Evolutionary conservation across 2,888 invertebrate genomes (phyloP).

Genomic region (Cephus rjabovi): DNA sequence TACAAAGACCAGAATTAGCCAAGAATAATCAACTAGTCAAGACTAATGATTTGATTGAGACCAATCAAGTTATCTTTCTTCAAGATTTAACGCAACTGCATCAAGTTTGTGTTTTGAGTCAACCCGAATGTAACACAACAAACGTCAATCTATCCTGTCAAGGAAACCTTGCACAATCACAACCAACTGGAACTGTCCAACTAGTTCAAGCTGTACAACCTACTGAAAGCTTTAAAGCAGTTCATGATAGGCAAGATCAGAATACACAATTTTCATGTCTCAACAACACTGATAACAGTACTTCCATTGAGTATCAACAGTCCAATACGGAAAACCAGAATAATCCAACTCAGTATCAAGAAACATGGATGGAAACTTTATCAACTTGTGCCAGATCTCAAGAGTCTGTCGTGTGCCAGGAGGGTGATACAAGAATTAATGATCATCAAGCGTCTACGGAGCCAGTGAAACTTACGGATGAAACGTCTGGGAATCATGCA

Average conservation of each 20-base stretch:
- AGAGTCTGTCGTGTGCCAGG: neutral
- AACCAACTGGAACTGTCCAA: neutral
- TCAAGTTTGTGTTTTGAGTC: slow-evolving; percentile 12
- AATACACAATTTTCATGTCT: neutral
- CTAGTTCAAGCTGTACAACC: neutral
- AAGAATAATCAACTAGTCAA: neutral
- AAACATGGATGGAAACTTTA: neutral
- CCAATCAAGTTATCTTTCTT: slow-evolving; percentile 27
- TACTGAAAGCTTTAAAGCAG: neutral
- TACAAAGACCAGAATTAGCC: neutral
- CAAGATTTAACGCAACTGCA: slow-evolving; percentile 27
- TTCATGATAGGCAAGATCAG: neutral
- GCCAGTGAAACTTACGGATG: slow-evolving; percentile 7
- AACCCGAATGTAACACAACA: neutral
- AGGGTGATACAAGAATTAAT: neutral
- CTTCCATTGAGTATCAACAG: neutral
- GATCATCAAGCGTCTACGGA: slow-evolving; percentile 6
- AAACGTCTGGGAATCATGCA: neutral
- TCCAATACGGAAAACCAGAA: neutral
- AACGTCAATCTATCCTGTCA: neutral
- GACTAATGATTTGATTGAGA: neutral
- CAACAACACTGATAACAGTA: neutral
- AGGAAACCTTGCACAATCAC: neutral
- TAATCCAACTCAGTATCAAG: neutral
- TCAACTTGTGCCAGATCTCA: neutral